Percentiles rank a stretch among this genome's conserved stretches.
phyloP scores from a whole-genome alignment of 2,888 invertebrate genomes.

The Phragmatobia fuliginosa region DNA sequence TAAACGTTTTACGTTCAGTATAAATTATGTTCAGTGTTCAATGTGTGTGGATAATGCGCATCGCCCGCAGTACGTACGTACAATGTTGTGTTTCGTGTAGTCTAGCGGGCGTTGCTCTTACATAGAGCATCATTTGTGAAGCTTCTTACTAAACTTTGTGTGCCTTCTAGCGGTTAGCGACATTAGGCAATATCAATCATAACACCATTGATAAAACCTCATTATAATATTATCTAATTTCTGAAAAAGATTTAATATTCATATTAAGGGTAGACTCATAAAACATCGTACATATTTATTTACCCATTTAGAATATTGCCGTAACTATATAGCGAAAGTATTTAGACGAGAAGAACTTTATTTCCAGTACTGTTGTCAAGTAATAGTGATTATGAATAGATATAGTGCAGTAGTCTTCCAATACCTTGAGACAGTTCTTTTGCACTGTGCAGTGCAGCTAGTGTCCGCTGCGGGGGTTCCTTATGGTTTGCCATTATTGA shows the following conservation, averaged over 20 bases:
- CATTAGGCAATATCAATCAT: conserved; percentile 82
- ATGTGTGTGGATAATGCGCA: conserved; percentile 57
- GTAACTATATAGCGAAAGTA: conserved; percentile 63
- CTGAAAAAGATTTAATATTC: conserved; percentile 58
- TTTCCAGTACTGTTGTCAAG: conserved; percentile 74
- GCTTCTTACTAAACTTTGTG: conserved; percentile 86
- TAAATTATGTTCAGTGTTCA: conserved; percentile 77
- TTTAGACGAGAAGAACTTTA: conserved; percentile 61
- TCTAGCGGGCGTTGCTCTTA: conserved; percentile 40
- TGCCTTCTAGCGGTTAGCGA: conserved; percentile 86
- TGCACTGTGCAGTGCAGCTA: conserved; percentile 63
- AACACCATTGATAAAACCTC: conserved; percentile 71
- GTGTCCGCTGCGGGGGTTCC: conserved; percentile 83
- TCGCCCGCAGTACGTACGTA: conserved; percentile 36
- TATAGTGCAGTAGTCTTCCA: conserved; percentile 86
- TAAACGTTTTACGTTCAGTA: conserved; percentile 79
- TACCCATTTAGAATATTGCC: conserved; percentile 71
- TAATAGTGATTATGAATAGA: conserved; percentile 78
- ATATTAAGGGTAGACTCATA: conserved; percentile 61
- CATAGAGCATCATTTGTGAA: conserved; percentile 76
- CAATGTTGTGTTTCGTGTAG: conserved; percentile 6
- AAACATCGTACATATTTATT: conserved; percentile 63
- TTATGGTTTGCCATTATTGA: conserved; percentile 86
- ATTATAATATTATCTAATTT: conserved; percentile 65
- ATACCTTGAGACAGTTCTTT: conserved; percentile 77